Evolutionary conservation across 2,113 vertebrate genomes (phyloP), one percentile per base, ranked within the genome.

Genomic region (Acinonyx jubatus): DNA sequence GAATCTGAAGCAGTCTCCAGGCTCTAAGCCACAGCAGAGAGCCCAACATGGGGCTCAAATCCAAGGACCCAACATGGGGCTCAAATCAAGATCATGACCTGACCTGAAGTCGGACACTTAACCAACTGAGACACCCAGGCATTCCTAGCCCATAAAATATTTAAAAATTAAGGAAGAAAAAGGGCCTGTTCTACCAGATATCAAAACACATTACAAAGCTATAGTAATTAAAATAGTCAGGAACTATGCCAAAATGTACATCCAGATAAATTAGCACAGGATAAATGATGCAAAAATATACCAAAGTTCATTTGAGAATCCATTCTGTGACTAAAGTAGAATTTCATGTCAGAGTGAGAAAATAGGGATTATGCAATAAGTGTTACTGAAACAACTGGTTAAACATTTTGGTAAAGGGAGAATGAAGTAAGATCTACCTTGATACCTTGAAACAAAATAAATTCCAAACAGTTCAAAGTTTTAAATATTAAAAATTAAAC

Each of bases 381-480:
- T 81, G 19, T 33, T 81, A 79, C 19, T 74, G 65, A 82, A 29
- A 55, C 4, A 81, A 63, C 66, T 91, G 8, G 38, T 45, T 71
- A 82, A 13, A 57, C 23, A 83, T 86, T 55, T 88, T 6, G 11
- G 27, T 7, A 3, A 4, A 66, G 80, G 15, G 14, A 5, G 55
- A 76, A 90, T 84, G n/a, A 78, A 87, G 21, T 93, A 29, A 83
- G 12, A 88, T 38, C 69, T 16, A 57, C 71, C 33, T 16, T 89
- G 33, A 41, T 36, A 61, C 0, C 23, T 73, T 71, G 61, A 90
- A 87, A 36, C 23, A 74, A 71, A 95, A 82, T 84, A 94, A 95
- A 95, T 88, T 91, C 69, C 41, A 96, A 94, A 50, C 84, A 7
- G 38, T n/a, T 95, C 79, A 65, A 96, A 65, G 4, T 52, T 86